Conservation (phyloP, 2,797 vertebrate species). For the Scarus forsteni region DNA sequence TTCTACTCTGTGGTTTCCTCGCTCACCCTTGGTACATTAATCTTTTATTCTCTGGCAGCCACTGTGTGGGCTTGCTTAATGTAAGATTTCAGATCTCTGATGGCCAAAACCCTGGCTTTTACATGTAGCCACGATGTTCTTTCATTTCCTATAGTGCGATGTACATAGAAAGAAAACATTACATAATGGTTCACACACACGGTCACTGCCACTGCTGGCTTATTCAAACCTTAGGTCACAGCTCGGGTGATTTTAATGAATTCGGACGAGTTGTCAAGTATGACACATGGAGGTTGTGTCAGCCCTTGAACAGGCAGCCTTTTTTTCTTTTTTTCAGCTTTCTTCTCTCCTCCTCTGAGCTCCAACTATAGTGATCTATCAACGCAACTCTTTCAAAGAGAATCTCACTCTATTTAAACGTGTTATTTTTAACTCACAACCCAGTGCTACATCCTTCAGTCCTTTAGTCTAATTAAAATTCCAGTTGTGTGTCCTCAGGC, state of each 20-base stretch:
- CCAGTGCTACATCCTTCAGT: background rate
- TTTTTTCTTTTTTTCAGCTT: background rate
- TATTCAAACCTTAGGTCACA: background rate
- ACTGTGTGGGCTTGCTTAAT: background rate
- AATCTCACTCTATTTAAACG: background rate
- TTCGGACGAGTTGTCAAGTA: conserved; percentile 19
- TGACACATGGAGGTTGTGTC: conserved; percentile 8
- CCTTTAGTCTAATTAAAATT: background rate
- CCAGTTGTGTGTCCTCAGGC: background rate
- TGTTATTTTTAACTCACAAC: background rate
- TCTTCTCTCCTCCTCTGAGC: background rate
- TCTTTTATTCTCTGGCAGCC: background rate
- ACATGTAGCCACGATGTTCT: background rate
- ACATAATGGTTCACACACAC: conserved; percentile 11
- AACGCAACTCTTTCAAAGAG: background rate
- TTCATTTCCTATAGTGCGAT: too few species aligned
- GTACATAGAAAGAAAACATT: conserved; percentile 16
- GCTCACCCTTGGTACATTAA: conserved; percentile 2
- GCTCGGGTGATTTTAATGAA: conserved; percentile 15
- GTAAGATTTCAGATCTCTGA: conserved; percentile 8
- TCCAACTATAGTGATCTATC: background rate
- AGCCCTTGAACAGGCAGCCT: background rate
- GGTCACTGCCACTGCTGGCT: background rate
- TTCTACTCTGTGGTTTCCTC: background rate
- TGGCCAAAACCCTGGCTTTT: conserved; percentile 10